Evolutionary conservation across 2,888 invertebrate species (phyloP), one percentile per base, ranked within the genome.

Genomic region (Phasia obesa): DNA sequence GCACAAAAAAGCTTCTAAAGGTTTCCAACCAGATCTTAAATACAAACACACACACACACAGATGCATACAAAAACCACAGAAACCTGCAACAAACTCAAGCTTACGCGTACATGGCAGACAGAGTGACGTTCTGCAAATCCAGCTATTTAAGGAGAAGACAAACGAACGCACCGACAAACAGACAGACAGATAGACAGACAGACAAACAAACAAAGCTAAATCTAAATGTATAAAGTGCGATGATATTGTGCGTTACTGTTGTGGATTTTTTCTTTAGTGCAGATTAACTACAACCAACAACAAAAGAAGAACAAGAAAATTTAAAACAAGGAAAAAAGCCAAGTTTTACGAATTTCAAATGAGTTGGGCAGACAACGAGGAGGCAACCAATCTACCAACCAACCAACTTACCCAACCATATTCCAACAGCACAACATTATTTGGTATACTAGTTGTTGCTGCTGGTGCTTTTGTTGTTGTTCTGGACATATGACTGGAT

Each of bases 281-380:
- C 79, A 84, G 88, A 88, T 88, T 88, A 88, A 87, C 89, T 87
- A 87, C 86, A 86, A 42, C 15, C 15, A n/a, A 47, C 70, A 77
- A 25, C n/a, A 85, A 87, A 6, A 88, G 86, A 88, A 85, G 86
- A 86, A 88, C 17, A 64, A 25, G 47, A 38, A 11, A 21, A 49
- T 15, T n/a, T n/a, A n/a, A n/a, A n/a, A 49, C 0, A 31, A 69
- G 17, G 11, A n/a, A 51, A 38, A 25, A 2, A n/a, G 21, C 19
- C 59, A 38, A 64, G 86, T 88, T 88, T 88, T 88, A 87, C 85
- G 88, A 89, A 89, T 88, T 89, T 89, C 86, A 88, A 88, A 88
- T 88, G 89, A 89, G 87, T 86, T 87, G 86, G 80, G 86, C 70
- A 85, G 86, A 85, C 81, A 80, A 70, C 27, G 71, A 76, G 84